A percentile compares a stretch with the other conserved stretches of the same genome.
Conservation (phyloP, 2,888 invertebrate genomes). For the Pheosia gnoma region DNA sequence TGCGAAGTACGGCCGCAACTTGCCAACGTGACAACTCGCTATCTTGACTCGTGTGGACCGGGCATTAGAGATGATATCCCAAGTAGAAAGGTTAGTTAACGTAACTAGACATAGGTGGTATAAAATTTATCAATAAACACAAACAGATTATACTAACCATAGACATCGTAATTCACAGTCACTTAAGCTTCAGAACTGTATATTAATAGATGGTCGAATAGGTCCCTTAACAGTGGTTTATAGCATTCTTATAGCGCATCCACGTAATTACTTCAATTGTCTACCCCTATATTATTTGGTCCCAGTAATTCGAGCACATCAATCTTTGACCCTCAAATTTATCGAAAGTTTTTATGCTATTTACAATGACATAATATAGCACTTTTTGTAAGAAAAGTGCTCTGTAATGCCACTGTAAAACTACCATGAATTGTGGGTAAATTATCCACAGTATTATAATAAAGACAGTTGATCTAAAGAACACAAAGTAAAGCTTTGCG, state of each 20-base stretch:
- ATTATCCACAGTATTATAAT: conserved; percentile 51
- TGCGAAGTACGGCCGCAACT: too few relatives aligned
- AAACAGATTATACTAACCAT: conserved; percentile 76
- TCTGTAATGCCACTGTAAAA: too few relatives aligned
- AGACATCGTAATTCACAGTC: conserved; percentile 80
- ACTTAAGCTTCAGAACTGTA: conserved; percentile 71
- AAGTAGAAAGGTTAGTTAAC: conserved; percentile 59
- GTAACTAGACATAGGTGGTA: conserved; percentile 48
- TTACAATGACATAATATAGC: too few relatives aligned
- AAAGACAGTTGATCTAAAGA: conserved; percentile 43
- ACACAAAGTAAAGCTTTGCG: conserved; percentile 72
- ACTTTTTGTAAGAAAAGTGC: too few relatives aligned
- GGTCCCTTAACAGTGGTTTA: conserved; percentile 46
- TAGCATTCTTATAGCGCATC: conserved; percentile 49
- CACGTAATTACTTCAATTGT: conserved; percentile 54
- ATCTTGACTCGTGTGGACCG: too few relatives aligned
- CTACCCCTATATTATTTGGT: conserved; percentile 53
- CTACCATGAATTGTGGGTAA: conserved; percentile 37
- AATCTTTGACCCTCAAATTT: too few relatives aligned
- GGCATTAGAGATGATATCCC: too few relatives aligned
- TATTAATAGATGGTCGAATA: conserved; percentile 50
- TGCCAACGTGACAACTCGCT: too few relatives aligned
- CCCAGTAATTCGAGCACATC: conserved; percentile 35
- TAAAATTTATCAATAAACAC: conserved; percentile 37
- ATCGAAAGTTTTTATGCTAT: too few relatives aligned